Base-by-base conservation (phyloP, 2,797 vertebrate species). In the Hydrocynus forskahlii region DNA sequence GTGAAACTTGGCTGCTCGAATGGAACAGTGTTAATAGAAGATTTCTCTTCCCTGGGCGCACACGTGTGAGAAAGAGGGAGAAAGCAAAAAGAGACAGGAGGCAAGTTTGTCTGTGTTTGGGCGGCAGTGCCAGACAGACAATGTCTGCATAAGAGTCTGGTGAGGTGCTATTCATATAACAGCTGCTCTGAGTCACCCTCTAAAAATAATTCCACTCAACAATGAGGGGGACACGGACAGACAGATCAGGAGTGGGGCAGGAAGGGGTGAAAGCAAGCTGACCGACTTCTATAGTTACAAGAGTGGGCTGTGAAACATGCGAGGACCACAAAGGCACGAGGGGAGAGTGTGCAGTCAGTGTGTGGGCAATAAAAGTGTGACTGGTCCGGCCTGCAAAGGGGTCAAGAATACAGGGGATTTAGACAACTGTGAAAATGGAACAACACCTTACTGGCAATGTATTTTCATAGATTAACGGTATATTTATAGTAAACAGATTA, bases 101-200 rank as follows among this genome's bases (percentile, higher is more conserved):
- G 57, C 57, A 69, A 69, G 16, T 54, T n/a, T 25, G n/a, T 76
- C 63, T 29, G 60, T 40, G 60, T 72, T 70, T 81, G 60, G 52
- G 6, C 81, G 80, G 35, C 38, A 48, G 70, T 76, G 54, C 76
- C 64, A 82, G 81, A 82, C 68, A 86, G 79, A 81, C 84, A 77
- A 74, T 63, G 85, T 84, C 81, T 88, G 66, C 67, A 55, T 17
- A 66, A 76, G 71, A 88, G 77, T 80, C 66, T 79, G 79, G 76
- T 85, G 71, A 86, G 75, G 78, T 78, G 70, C 78, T 71, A 60
- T 63, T 87, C 76, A n/a, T n/a, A n/a, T n/a, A 87, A 86, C 88
- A 89, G 85, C 86, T 83, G 86, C 84, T 79, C 68, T 90, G 87
- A 89, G 79, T 90, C 88, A 87, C 71, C 74, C 38, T 21, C 87